phyloP scores from a whole-genome alignment of 1,140 invertebrate species.

The Lamellibrachia luymesi region DNA sequence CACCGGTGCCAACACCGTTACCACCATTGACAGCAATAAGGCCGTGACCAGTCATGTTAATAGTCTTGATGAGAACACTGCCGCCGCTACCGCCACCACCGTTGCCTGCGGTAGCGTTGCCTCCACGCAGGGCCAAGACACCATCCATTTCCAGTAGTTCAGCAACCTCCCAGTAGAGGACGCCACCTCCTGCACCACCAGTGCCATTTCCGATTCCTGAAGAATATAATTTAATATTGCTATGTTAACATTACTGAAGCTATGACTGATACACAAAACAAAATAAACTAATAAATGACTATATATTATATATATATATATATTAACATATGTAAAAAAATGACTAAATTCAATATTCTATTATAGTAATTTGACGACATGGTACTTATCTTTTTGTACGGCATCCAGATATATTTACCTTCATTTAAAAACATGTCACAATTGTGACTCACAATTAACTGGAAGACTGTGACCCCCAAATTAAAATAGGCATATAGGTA shows the following conservation, averaged over 20 bases:
- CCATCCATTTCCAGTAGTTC: slow-evolving; percentile 41
- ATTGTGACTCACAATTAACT: too few relatives aligned
- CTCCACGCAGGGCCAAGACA: slow-evolving; percentile 35
- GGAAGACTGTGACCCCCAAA: too few relatives aligned
- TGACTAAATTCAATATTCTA: too few relatives aligned
- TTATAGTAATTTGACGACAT: too few relatives aligned
- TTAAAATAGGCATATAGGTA: too few relatives aligned
- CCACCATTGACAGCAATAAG: slow-evolving; percentile 40
- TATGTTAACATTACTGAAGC: not conserved
- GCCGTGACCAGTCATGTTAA: slow-evolving; percentile 46
- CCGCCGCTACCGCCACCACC: slow-evolving; percentile 44
- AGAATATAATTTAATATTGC: not conserved
- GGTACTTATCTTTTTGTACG: too few relatives aligned
- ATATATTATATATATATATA: too few relatives aligned
- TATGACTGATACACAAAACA: not conserved
- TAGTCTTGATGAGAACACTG: slow-evolving; percentile 37
- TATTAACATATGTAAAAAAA: too few relatives aligned
- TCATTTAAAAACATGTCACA: too few relatives aligned
- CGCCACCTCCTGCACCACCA: slow-evolving; percentile 41
- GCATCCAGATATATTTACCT: too few relatives aligned
- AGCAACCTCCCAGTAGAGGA: slow-evolving; percentile 38
- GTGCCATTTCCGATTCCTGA: slow-evolving; percentile 33
- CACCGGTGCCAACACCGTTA: slow-evolving; percentile 36
- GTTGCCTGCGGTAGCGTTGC: slow-evolving; percentile 32
- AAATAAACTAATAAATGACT: too few relatives aligned